Percentiles rank a stretch among this genome's conserved stretches.
These are phyloP conservation scores for Oryctes rhinoceros DNA, from an alignment of 1,140 invertebrate species.

Conservation along the genomic window DNA sequence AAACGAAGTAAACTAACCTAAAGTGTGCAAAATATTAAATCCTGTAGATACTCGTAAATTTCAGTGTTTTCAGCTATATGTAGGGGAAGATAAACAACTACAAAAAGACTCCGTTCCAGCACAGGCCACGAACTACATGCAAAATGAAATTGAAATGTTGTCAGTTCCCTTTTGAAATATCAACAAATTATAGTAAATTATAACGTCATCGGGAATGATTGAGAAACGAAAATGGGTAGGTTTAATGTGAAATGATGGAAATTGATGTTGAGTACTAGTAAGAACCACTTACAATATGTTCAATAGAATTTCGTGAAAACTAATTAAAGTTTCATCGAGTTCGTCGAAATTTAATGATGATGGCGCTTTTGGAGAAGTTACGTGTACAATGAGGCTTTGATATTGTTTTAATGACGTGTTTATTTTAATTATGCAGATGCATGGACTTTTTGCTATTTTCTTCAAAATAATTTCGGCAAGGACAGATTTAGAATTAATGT, in stretches of 20 bases:
- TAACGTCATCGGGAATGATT: not conserved
- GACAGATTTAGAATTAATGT: not conserved
- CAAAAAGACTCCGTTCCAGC: not conserved
- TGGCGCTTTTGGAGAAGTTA: not conserved
- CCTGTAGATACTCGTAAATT: not conserved
- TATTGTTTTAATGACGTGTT: constrained; percentile 11
- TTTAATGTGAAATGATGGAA: not conserved
- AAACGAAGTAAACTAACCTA: not conserved
- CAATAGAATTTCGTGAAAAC: not conserved
- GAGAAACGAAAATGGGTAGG: not conserved
- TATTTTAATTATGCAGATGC: not conserved
- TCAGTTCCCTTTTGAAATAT: not conserved
- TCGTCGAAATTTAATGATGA: not conserved
- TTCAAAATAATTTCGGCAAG: not conserved
- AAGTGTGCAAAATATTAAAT: too few relatives aligned
- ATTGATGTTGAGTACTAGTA: not conserved
- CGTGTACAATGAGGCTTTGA: not conserved
- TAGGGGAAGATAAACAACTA: not conserved
- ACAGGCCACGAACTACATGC: not conserved
- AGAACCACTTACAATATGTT: not conserved
- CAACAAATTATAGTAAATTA: not conserved
- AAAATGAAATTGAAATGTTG: not conserved
- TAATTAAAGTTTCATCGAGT: not conserved
- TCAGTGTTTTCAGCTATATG: not conserved
- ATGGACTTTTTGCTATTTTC: not conserved